Percentiles rank a stretch among this genome's conserved stretches.
These are phyloP conservation scores for Siphamia tubifer DNA, from an alignment of 2,113 vertebrate species.

Conservation along the genomic window DNA sequence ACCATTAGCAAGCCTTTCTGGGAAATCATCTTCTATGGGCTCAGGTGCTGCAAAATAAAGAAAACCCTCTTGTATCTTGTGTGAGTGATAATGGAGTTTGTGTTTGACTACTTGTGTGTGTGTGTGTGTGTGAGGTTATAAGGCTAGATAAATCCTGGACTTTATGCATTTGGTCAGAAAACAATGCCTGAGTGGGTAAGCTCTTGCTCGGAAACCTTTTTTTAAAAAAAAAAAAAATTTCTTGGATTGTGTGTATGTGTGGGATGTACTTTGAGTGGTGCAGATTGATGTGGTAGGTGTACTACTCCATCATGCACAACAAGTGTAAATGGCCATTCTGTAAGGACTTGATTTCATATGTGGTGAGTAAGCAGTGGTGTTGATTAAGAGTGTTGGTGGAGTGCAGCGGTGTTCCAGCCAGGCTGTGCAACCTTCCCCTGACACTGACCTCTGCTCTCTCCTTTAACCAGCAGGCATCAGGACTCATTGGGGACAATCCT, in stretches of 20 bases:
- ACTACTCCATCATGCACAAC: neutral
- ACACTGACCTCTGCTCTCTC: constrained; percentile 37
- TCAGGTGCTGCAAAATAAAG: constrained; percentile 81
- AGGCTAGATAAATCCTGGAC: neutral
- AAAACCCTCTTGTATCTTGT: constrained; percentile 72
- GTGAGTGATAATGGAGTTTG: constrained; percentile 75
- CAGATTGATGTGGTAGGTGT: constrained; percentile 40
- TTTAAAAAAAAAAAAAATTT: too few relatives aligned
- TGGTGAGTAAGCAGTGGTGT: constrained; percentile 33
- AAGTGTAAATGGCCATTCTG: constrained; percentile 23
- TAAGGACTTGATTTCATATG: constrained; percentile 11
- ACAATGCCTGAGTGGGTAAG: constrained; percentile 19
- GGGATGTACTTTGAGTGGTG: constrained; percentile 26
- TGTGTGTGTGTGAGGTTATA: constrained; percentile 18
- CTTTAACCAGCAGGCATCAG: constrained; percentile 78
- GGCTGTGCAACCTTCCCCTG: constrained; percentile 24
- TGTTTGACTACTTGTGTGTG: constrained; percentile 29
- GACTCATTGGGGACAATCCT: constrained; percentile 88
- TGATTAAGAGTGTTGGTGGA: neutral
- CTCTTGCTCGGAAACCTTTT: constrained; percentile 6
- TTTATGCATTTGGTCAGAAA: constrained; percentile 16
- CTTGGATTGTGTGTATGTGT: neutral
- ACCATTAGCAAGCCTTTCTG: constrained; percentile 80
- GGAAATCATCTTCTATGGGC: constrained; percentile 81
- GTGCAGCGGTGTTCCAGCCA: neutral